phyloP scores from a whole-genome alignment of 2,113 vertebrate species.

The Cygnus atratus region DNA sequence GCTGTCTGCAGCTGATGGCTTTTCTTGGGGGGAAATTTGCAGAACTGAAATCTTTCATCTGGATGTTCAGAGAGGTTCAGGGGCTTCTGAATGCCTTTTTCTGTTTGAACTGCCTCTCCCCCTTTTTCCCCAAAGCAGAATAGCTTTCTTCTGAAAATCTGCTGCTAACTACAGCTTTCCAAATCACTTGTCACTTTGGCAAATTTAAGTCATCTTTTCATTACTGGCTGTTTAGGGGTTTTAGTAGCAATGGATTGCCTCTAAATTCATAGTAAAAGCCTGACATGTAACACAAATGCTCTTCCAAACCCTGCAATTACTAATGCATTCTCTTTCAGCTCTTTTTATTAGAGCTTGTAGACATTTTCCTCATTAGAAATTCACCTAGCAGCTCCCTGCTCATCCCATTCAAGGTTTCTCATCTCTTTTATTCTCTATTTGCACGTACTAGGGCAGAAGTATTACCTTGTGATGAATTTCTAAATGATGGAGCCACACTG shows the following conservation, averaged over 20 bases:
- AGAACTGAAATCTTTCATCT: neutral
- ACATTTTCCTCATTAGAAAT: slow-evolving; percentile 56
- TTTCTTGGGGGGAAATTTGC: neutral
- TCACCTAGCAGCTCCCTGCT: slow-evolving; percentile 37
- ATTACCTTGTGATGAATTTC: slow-evolving; percentile 47
- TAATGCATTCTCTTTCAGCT: slow-evolving; percentile 59
- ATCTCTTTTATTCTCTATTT: slow-evolving; percentile 36
- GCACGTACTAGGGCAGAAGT: neutral
- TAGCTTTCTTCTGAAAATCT: slow-evolving; percentile 17
- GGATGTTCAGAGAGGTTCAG: neutral
- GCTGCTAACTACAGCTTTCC: neutral
- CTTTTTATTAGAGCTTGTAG: slow-evolving; percentile 53
- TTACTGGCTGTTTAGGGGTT: slow-evolving; percentile 50
- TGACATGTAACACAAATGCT: slow-evolving; percentile 53
- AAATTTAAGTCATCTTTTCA: slow-evolving; percentile 58
- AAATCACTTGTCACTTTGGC: slow-evolving; percentile 25
- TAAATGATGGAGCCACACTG: neutral
- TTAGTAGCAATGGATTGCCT: slow-evolving; percentile 48
- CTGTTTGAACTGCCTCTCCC: neutral
- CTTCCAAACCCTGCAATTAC: slow-evolving; percentile 56
- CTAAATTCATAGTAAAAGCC: slow-evolving; percentile 26
- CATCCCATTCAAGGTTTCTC: slow-evolving; percentile 59
- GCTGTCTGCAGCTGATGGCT: neutral
- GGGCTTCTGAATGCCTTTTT: neutral
- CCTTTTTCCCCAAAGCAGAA: neutral